A percentile compares a stretch with the other conserved stretches of the same genome.
phyloP scores from a whole-genome alignment of 2,888 invertebrate genomes.

The Folsomia candida region DNA sequence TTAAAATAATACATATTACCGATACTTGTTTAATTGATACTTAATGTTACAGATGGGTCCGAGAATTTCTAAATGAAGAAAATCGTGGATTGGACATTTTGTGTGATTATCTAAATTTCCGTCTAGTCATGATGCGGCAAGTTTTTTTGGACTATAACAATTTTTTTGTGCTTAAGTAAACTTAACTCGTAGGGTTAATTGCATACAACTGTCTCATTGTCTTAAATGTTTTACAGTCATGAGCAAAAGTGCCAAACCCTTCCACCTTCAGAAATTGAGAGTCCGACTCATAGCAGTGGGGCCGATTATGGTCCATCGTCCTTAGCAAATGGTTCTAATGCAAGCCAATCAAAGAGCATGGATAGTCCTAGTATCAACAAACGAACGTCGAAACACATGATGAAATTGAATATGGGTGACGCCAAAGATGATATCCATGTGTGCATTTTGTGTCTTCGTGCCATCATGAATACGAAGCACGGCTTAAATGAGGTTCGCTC shows the following conservation, averaged over 20 bases:
- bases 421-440: slow-evolving; percentile 98
- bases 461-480: slow-evolving; percentile 95
- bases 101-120: slow-evolving; percentile 94
- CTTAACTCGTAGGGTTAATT: background rate
- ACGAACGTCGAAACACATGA: slow-evolving; percentile 66
- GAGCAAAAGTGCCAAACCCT: slow-evolving; percentile 27
- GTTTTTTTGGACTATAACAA: too few species aligned
- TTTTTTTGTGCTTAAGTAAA: background rate
- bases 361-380: slow-evolving; percentile 49
- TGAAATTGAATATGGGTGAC: slow-evolving; percentile 81
- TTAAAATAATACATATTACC: background rate
- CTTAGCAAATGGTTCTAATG: slow-evolving; percentile 31
- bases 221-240: too few species aligned
- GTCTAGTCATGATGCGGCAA: slow-evolving; percentile 80
- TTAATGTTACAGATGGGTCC: slow-evolving; percentile 78
- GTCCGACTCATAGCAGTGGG: slow-evolving; percentile 14
- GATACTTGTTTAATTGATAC: slow-evolving; percentile 15
- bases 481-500: slow-evolving; percentile 54
- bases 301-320: slow-evolving; percentile 29
- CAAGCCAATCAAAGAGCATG: slow-evolving; percentile 20
- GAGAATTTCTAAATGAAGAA: slow-evolving; percentile 93
- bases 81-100: slow-evolving; percentile 95
- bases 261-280: slow-evolving; percentile 27
- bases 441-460: slow-evolving; percentile 94
- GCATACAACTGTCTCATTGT: background rate